Conservation (phyloP, 37 sponge, comb jelly and placozoan genomes). For the Cliona cf. orientalis region DNA sequence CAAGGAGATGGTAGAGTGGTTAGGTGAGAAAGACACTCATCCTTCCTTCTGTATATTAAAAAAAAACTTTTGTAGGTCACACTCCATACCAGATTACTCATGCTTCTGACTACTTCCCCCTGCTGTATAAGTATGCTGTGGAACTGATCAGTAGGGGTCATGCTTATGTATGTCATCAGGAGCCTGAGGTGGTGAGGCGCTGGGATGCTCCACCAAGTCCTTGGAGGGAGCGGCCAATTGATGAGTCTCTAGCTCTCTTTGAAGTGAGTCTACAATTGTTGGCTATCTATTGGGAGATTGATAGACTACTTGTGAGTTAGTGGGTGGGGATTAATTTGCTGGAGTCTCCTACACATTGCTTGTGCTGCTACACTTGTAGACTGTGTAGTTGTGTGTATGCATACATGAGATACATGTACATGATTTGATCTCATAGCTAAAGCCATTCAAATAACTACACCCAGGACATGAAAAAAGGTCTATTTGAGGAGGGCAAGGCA, state of each 20-base stretch:
- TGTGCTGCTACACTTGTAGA: no score
- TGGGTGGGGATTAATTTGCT: no score
- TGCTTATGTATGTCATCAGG: slow-evolving; percentile 97
- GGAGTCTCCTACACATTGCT: no score
- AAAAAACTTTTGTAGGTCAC: slow-evolving; percentile 55
- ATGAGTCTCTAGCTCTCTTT: slow-evolving; percentile 91
- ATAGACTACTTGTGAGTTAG: no score
- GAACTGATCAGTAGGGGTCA: slow-evolving; percentile 78
- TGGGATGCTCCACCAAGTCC: slow-evolving; percentile 82
- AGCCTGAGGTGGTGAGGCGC: slow-evolving; percentile 76
- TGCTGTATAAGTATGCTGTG: slow-evolving; percentile 86
- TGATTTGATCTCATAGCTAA: no score
- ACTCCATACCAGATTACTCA: slow-evolving; percentile 86
- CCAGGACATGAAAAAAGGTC: slow-evolving; percentile 95
- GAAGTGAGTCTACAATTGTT: slow-evolving; percentile 42
- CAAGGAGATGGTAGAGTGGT: slow-evolving; percentile 93
- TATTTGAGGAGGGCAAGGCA: slow-evolving; percentile 93
- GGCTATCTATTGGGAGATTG: no score
- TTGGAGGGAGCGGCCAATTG: slow-evolving; percentile 93
- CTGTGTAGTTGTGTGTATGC: no score
- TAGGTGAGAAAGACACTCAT: slow-evolving; percentile 64
- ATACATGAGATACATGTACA: no score
- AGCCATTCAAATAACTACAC: background rate
- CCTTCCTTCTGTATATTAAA: background rate
- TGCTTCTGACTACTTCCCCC: slow-evolving; percentile 94